A percentile compares a stretch with the other conserved stretches of the same genome.
phyloP scores from a whole-genome alignment of 2,888 invertebrate species.

The Oxystoma pomonae region DNA sequence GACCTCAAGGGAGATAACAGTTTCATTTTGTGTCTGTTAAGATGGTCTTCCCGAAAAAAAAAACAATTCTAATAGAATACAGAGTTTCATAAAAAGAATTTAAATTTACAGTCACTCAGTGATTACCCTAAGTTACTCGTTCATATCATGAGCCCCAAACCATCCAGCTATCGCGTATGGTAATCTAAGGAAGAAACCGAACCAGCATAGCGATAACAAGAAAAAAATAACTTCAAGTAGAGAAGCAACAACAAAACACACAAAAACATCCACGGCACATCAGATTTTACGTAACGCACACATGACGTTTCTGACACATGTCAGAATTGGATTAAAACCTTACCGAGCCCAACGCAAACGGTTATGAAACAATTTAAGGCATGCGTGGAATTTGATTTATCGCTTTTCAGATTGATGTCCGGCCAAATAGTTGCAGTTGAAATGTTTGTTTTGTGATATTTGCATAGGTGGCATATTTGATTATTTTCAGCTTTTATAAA shows the following conservation, averaged over 20 bases:
- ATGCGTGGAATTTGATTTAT: background rate
- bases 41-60: too few species aligned
- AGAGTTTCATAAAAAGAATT: too few species aligned
- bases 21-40: too few species aligned
- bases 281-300: slow-evolving; percentile 22
- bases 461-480: too few species aligned
- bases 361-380: background rate
- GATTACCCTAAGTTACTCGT: too few species aligned
- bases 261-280: slow-evolving; percentile 12
- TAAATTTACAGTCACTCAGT: too few species aligned
- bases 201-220: slow-evolving; percentile 21
- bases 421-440: too few species aligned
- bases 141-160: slow-evolving; percentile 12
- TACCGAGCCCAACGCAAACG: background rate
- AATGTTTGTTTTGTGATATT: too few species aligned
- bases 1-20: too few species aligned
- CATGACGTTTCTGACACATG: slow-evolving; percentile 38
- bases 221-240: slow-evolving; percentile 2
- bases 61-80: too few species aligned
- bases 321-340: slow-evolving; percentile 44
- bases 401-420: background rate
- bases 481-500: too few species aligned
- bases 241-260: slow-evolving; percentile 3
- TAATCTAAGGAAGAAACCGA: slow-evolving; percentile 39
- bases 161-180: slow-evolving; percentile 37